Percentiles rank a stretch among this genome's conserved stretches.
Conservation (phyloP, 2,113 vertebrate species). For the Narcine bancroftii region DNA sequence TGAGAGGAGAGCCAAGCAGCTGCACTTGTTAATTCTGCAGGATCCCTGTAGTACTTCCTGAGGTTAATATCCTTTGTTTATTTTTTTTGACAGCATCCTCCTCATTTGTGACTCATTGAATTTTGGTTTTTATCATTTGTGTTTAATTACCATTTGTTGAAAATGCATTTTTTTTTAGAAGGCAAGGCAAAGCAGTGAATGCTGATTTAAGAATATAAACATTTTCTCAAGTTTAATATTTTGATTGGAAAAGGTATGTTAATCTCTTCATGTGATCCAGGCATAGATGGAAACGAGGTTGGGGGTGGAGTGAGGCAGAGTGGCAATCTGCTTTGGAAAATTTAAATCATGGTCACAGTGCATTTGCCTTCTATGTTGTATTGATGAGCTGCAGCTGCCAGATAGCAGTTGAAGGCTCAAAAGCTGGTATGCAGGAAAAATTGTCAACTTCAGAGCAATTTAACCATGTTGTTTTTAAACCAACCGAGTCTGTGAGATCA, state of each 20-base stretch:
- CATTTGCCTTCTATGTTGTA: background rate
- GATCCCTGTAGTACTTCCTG: background rate
- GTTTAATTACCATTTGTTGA: background rate
- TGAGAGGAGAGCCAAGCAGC: background rate
- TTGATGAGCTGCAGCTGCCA: slow-evolving; percentile 18
- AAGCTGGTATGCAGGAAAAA: slow-evolving; percentile 20
- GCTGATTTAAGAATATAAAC: background rate
- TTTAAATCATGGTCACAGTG: slow-evolving; percentile 21
- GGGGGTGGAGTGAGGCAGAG: background rate
- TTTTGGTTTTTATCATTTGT: background rate
- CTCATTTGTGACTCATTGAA: background rate
- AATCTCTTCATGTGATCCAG: background rate
- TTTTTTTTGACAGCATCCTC: background rate
- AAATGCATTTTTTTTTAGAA: background rate
- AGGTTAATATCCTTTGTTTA: background rate
- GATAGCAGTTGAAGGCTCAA: slow-evolving; percentile 21
- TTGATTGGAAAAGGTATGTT: background rate
- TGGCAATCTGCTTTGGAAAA: background rate
- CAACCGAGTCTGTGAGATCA: slow-evolving; percentile 17
- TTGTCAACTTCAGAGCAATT: slow-evolving; percentile 27
- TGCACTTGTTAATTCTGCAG: background rate
- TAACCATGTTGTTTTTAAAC: background rate
- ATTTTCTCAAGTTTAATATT: background rate
- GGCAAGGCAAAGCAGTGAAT: background rate
- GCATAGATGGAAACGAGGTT: background rate